Conservation (phyloP, 2,797 vertebrate species). For the Acanthiza pusilla region DNA sequence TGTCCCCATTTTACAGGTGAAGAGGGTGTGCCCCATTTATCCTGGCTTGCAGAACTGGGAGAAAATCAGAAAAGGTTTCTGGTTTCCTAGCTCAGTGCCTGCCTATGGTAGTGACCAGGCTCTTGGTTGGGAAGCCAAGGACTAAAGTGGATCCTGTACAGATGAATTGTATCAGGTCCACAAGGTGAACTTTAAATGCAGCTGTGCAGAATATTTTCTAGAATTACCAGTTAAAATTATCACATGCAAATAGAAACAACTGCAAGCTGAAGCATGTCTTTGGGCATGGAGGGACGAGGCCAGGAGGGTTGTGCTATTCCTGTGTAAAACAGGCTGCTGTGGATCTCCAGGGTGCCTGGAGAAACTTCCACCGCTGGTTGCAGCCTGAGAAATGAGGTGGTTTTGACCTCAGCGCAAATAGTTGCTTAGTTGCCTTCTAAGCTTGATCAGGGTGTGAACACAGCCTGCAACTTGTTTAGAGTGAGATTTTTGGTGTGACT, state of each 20-base stretch:
- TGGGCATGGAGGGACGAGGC: background rate
- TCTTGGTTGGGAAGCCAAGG: background rate
- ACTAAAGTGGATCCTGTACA: background rate
- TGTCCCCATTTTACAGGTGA: background rate
- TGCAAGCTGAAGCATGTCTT: background rate
- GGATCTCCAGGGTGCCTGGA: accelerated
- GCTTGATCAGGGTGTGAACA: background rate
- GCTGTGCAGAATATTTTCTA: slow-evolving; percentile 12
- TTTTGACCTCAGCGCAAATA: background rate
- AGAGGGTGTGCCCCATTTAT: background rate
- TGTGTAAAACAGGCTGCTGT: background rate
- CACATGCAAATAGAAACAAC: slow-evolving; percentile 23
- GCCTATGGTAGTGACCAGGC: background rate
- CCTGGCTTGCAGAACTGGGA: background rate
- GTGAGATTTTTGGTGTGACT: background rate
- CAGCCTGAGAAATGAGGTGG: background rate
- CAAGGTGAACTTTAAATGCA: background rate
- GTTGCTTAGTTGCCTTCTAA: background rate
- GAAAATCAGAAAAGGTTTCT: background rate
- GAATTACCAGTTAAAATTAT: slow-evolving; percentile 44
- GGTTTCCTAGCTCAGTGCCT: background rate
- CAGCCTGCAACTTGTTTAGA: background rate
- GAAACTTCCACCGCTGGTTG: background rate
- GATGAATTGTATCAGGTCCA: background rate
- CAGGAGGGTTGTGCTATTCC: background rate